Conservation (phyloP, 2,797 vertebrate genomes). For the Falco columbarius region DNA sequence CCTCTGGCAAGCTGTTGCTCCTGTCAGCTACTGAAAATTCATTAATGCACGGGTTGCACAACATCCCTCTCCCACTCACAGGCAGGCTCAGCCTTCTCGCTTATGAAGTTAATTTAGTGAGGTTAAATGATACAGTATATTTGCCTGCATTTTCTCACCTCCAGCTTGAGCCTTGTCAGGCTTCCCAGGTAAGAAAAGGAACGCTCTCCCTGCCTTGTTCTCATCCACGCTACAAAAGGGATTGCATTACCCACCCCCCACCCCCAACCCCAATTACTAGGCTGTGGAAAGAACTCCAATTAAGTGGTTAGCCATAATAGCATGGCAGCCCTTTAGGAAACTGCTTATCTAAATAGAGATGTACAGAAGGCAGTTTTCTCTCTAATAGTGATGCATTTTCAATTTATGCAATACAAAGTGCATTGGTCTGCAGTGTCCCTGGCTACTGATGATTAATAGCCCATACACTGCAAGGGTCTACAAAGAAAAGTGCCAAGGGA, state of each 20-base stretch:
- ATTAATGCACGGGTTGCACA: background rate
- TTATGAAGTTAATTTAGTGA: constrained; percentile 18
- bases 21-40: background rate
- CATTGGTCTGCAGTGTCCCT: constrained; percentile 72
- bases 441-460: constrained; percentile 78
- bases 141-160: constrained; percentile 1
- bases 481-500: constrained; percentile 75
- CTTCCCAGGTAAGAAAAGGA: background rate
- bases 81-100: background rate
- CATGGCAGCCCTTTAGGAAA: constrained; percentile 65
- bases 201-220: background rate
- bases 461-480: constrained; percentile 68
- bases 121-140: background rate
- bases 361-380: constrained; percentile 58
- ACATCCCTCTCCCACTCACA: background rate
- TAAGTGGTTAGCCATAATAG: constrained; percentile 50
- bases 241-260: background rate
- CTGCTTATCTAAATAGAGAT: constrained; percentile 72
- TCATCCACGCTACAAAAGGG: background rate
- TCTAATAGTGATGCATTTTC: constrained; percentile 75
- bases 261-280: constrained; percentile 24
- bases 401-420: constrained; percentile 74
- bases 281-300: constrained; percentile 45
- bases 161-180: background rate
- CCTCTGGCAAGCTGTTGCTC: background rate